Evolutionary conservation across 2,113 vertebrate genomes (phyloP).

Genomic region (Psittacus erithacus): DNA sequence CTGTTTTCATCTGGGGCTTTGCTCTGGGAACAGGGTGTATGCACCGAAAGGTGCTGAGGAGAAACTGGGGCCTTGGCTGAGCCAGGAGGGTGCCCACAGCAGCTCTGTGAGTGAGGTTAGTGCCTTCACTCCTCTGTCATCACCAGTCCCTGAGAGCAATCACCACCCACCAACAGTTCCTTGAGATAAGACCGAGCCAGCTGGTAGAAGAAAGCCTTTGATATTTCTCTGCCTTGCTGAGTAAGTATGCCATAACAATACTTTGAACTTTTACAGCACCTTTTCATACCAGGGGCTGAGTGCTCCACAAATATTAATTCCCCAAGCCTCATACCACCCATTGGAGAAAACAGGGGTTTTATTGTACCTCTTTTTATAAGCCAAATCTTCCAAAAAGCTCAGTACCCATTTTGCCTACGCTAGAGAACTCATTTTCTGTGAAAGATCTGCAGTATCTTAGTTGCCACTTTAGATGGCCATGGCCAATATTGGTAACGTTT

Average conservation of each 20-base stretch:
- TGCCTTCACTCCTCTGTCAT: not conserved
- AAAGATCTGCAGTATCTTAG: not conserved
- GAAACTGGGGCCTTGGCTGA: not conserved
- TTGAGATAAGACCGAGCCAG: conserved; percentile 40
- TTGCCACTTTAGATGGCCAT: not conserved
- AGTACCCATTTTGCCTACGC: not conserved
- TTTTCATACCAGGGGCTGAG: conserved; percentile 53
- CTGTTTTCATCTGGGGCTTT: not conserved
- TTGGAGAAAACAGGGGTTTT: not conserved
- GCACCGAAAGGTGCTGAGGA: not conserved
- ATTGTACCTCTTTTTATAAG: not conserved
- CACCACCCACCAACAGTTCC: conserved; percentile 50
- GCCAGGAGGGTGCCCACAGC: not conserved
- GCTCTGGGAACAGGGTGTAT: not conserved
- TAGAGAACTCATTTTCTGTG: not conserved
- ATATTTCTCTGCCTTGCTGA: conserved; percentile 37
- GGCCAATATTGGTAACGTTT: not conserved
- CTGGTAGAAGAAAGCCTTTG: conserved; percentile 57
- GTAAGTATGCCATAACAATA: conserved; percentile 55
- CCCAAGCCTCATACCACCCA: not conserved
- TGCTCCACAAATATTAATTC: conserved; percentile 42
- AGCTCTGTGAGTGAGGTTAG: not conserved
- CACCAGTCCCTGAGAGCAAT: conserved; percentile 33
- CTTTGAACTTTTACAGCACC: conserved; percentile 55
- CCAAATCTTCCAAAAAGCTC: not conserved